Base-by-base conservation (phyloP, 1,140 invertebrate genomes). In the Apis dorsata region DNA sequence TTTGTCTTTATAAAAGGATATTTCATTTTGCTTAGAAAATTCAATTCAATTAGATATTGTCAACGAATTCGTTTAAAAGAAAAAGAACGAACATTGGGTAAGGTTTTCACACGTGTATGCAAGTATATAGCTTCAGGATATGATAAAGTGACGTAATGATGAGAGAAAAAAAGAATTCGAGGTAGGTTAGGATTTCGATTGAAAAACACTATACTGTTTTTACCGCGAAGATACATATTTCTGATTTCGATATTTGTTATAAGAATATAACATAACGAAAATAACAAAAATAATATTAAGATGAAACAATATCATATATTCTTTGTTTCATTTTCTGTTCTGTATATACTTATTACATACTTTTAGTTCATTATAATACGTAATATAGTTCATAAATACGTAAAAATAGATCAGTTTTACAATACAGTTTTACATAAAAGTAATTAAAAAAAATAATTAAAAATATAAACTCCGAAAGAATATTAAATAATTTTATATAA, bases 31-130 rank as follows among this genome's bases (percentile, higher is more conserved):
- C 12, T 21, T 72, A 15, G 53, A 78, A 19, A 65, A 55, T 21
- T 11, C 24, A 21, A 55, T 82, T 49, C 53, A 15, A 1, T 49
- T 19, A 57, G 63, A 59, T 24, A 44, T 53, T 59, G 60, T 49
- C 84, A 84, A 87, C 70, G 71, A 83, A 63, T 21, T 15, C 4
- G 15, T 24, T 51, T 51, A 24, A 59, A 77, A 79, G 86, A 85
- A 85, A 88, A 53, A 49, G 28, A 82, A 77, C 66, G 59, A 66
- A 65, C 24, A 63, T 74, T 83, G 57, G 63, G 66, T 21, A 75
- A 71, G 59, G 70, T 88, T 80, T 88, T 85, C 83, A 81, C 86
- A 88, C 83, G 79, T 87, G 83, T 55, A 53, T 80, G 69, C 63
- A 24, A 71, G 60, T 34, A 53, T 34, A 53, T 53, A 65, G 21